A percentile compares a stretch with the other conserved stretches of the same genome.
Conservation (phyloP, 2,888 invertebrate genomes). For the Caenorhabditis zanzibari region DNA sequence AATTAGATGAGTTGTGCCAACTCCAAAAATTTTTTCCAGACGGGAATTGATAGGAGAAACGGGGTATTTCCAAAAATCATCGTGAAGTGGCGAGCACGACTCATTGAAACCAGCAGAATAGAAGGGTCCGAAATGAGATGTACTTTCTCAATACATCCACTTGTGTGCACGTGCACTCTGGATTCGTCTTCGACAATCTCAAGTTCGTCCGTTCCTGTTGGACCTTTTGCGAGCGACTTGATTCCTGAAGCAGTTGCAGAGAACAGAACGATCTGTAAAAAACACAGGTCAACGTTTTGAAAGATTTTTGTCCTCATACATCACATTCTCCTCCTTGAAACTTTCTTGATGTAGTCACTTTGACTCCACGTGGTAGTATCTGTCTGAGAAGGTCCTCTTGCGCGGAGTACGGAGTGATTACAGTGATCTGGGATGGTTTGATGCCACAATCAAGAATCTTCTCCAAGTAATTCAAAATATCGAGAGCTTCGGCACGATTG, state of each 20-base stretch:
- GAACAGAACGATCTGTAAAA: background rate
- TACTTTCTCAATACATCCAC: background rate
- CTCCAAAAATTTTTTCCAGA: background rate
- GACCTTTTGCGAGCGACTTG: background rate
- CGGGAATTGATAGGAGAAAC: background rate
- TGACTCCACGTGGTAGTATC: background rate
- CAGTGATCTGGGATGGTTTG: background rate
- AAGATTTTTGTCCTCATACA: background rate
- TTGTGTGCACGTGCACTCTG: background rate
- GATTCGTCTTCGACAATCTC: background rate
- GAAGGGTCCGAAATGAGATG: background rate
- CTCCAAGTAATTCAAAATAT: background rate
- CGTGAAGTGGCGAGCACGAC: background rate
- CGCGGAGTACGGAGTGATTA: background rate
- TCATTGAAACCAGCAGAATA: background rate
- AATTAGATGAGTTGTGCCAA: no score
- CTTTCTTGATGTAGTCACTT: background rate
- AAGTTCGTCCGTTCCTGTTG: background rate
- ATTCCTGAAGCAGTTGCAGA: background rate
- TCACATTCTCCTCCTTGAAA: background rate
- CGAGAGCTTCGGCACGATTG: background rate
- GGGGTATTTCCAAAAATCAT: background rate
- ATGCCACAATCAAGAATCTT: background rate
- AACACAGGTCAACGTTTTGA: no score
- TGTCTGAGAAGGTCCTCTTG: background rate